Percentiles rank a stretch among this genome's conserved stretches.
Conservation (phyloP, 2,888 invertebrate species). For the Tholera decimalis region DNA sequence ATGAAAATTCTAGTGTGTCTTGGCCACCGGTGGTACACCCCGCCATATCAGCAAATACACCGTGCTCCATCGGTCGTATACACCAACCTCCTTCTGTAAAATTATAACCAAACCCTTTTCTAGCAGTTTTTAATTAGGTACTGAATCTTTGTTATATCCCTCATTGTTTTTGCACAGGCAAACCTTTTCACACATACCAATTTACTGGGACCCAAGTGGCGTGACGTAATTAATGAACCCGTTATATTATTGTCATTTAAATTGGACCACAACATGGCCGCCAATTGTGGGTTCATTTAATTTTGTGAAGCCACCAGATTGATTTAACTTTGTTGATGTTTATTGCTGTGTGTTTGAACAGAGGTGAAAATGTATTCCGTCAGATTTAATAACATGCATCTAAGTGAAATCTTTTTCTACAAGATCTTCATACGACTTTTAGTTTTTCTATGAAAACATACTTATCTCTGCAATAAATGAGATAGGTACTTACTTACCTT, state of each 20-base stretch:
- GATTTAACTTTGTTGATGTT: constrained; percentile 58
- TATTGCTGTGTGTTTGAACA: constrained; percentile 32
- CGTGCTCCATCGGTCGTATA: no score
- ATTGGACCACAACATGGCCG: constrained; percentile 45
- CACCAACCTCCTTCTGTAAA: no score
- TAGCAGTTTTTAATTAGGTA: constrained; percentile 26
- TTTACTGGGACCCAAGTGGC: constrained; percentile 62
- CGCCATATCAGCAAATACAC: no score
- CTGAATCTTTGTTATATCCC: constrained; percentile 22
- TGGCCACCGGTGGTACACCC: no score
- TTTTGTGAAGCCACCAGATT: constrained; percentile 52
- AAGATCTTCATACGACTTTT: background rate
- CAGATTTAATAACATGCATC: background rate
- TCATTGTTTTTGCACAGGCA: constrained; percentile 62
- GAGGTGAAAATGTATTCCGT: constrained; percentile 4
- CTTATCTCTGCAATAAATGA: no score
- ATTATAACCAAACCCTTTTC: constrained; percentile 1
- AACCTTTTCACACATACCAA: constrained; percentile 69
- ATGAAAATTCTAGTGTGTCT: no score
- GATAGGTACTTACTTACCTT: no score
- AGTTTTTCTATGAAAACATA: no score
- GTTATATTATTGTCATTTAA: constrained; percentile 69
- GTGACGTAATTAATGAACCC: constrained; percentile 65
- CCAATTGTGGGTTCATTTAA: constrained; percentile 55
- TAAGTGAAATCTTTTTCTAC: background rate